A percentile compares a stretch with the other conserved stretches of the same genome.
Evolutionary conservation across 2,113 vertebrate species (phyloP).

Genomic region (Australoheros scitulus): DNA sequence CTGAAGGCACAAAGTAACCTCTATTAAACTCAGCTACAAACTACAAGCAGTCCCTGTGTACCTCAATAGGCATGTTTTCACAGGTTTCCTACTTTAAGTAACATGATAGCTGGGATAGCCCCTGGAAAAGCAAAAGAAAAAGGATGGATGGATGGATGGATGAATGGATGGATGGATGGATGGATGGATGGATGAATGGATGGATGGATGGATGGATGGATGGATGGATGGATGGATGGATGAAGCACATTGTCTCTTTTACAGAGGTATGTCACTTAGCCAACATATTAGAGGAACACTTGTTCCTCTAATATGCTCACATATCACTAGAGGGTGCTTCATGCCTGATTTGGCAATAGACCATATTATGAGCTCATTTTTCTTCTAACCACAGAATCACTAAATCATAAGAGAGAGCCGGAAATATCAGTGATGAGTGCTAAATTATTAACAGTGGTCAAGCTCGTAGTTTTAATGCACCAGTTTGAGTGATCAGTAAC

Average conservation of each 20-base stretch:
- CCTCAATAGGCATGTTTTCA: background rate
- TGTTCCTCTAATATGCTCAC: background rate
- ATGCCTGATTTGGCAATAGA: background rate
- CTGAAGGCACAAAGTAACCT: background rate
- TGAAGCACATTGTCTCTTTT: background rate
- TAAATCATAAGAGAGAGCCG: background rate
- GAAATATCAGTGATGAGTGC: background rate
- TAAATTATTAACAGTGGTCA: background rate
- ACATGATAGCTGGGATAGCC: background rate
- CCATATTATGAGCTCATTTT: background rate
- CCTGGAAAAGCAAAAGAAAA: too few relatives aligned
- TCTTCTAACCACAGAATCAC: background rate
- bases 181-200: too few relatives aligned
- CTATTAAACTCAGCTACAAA: background rate
- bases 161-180: too few relatives aligned
- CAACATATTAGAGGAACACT: background rate
- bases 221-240: too few relatives aligned
- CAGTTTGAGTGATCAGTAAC: background rate
- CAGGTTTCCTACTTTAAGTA: background rate
- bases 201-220: too few relatives aligned
- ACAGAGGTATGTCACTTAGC: background rate
- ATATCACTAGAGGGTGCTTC: constrained; percentile 30
- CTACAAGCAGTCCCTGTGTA: background rate
- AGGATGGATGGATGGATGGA: too few relatives aligned
- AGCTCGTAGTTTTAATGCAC: background rate